phyloP scores from a whole-genome alignment of 2,888 invertebrate genomes.

The Melanchra persicariae region DNA sequence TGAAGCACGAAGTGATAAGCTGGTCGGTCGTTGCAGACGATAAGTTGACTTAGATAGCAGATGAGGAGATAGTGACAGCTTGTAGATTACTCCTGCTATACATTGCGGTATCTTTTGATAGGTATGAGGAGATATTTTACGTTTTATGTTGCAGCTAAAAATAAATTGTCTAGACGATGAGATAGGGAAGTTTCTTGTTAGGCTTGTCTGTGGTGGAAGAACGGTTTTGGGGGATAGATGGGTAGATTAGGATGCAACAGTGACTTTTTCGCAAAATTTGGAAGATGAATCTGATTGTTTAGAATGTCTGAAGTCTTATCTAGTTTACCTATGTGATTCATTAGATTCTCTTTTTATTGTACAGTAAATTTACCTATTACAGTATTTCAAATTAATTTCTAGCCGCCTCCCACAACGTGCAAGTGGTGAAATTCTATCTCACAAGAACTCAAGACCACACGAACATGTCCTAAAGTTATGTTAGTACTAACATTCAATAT shows the following conservation, averaged over 20 bases:
- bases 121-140: slow-evolving; percentile 41
- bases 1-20: slow-evolving; percentile 70
- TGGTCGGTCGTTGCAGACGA: slow-evolving; percentile 67
- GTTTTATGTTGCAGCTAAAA: slow-evolving; percentile 47
- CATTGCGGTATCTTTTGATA: slow-evolving; percentile 54
- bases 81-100: slow-evolving; percentile 61
- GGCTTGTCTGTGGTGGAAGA: slow-evolving; percentile 8
- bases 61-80: slow-evolving; percentile 60
- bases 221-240: neutral
- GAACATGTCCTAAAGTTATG: neutral
- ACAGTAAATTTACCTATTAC: neutral
- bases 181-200: slow-evolving; percentile 41
- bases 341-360: neutral
- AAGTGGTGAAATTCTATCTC: slow-evolving; percentile 17
- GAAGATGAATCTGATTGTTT: neutral
- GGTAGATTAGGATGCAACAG: neutral
- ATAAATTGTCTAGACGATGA: slow-evolving; percentile 55
- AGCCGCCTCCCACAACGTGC: neutral
- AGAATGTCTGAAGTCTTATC: neutral
- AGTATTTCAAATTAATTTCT: neutral
- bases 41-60: slow-evolving; percentile 66
- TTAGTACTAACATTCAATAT: slow-evolving; percentile 4
- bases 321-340: neutral
- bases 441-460: neutral
- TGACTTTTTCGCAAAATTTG: neutral